Evolutionary conservation across 2,888 invertebrate species (phyloP), one percentile per base, ranked within the genome.

Genomic region (Xiphydria camelus): DNA sequence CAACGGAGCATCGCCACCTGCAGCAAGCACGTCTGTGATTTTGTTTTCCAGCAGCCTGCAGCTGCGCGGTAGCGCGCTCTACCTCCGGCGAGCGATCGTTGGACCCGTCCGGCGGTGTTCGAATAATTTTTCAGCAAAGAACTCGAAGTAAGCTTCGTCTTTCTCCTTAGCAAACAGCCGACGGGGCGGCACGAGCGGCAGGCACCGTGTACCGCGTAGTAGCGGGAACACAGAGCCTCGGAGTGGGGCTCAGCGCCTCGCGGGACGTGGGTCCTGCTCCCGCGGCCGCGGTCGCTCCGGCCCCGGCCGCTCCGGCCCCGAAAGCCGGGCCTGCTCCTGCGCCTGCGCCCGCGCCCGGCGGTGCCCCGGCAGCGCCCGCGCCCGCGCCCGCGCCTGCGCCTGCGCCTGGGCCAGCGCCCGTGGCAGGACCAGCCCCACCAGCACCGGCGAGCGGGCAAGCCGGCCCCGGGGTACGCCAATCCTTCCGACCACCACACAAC

Each of bases 161-260:
- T 63, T 68, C 69, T 74, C 75, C 76, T 76, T 78, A 88, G 88
- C 85, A 83, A 76, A 86, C 88, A 68, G 88, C 88, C 71, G 88
- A 87, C 80, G 84, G 86, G 75, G 84, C 88, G 79, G 89, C 88
- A 67, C 82, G 89, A 75, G 86, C 88, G 65, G 88, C 87, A 52
- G 89, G 88, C 69, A 84, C 85, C 66, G 85, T 88, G 68, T 88
- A 87, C 82, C 83, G 89, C 53, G 84, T 89, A 78, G 84, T 88
- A 70, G 87, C 88, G 62, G 84, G 84, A 72, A 88, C 88, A 57
- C 87, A 88, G 80, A 85, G 84, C 74, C 82, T 86, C 66, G 86
- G 85, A 79, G 79, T 86, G 75, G 85, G 85, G 64, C 78, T 85
- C 72, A 83, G 83, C 72, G 83, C 86, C 62, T 66, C 75, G 62